A percentile compares a stretch with the other conserved stretches of the same genome.
Conservation (phyloP, 2,888 invertebrate species). For the Drosophila birchii region DNA sequence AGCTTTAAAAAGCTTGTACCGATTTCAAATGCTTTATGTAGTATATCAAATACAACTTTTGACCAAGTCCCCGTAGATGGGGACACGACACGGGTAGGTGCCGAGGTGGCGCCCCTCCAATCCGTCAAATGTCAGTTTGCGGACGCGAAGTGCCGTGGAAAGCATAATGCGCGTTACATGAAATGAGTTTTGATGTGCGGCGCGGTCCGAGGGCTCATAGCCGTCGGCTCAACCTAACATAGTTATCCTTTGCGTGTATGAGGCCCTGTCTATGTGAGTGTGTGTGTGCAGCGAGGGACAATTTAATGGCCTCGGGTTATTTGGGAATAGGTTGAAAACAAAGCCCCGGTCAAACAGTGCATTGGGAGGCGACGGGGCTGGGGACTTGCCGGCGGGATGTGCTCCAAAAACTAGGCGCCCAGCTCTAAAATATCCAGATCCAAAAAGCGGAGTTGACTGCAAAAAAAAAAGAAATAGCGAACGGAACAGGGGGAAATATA, state of each 20-base stretch:
- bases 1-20: constrained; percentile 56
- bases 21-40: constrained; percentile 41
- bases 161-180: constrained; percentile 76
- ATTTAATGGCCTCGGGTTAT: constrained; percentile 61
- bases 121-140: constrained; percentile 63
- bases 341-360: constrained; percentile 39
- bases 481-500: constrained; percentile 19
- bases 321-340: constrained; percentile 47
- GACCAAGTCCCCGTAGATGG: constrained; percentile 49
- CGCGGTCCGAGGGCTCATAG: constrained; percentile 43
- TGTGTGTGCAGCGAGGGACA: constrained; percentile 44
- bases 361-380: constrained; percentile 12
- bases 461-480: constrained; percentile 29
- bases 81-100: neutral
- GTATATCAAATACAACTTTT: constrained; percentile 54
- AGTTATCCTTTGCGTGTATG: constrained; percentile 39
- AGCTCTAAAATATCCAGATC: constrained; percentile 29
- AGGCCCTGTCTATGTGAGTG: constrained; percentile 17
- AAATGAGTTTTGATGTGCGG: constrained; percentile 75
- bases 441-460: constrained; percentile 24
- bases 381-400: constrained; percentile 9
- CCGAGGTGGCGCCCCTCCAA: constrained; percentile 27
- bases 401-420: constrained; percentile 30
- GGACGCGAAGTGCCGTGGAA: constrained; percentile 75
- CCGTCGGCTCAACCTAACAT: constrained; percentile 42